These are phyloP conservation scores for Catostomus latipinnis DNA, from an alignment of 2,797 vertebrate species.

Conservation along the genomic window DNA sequence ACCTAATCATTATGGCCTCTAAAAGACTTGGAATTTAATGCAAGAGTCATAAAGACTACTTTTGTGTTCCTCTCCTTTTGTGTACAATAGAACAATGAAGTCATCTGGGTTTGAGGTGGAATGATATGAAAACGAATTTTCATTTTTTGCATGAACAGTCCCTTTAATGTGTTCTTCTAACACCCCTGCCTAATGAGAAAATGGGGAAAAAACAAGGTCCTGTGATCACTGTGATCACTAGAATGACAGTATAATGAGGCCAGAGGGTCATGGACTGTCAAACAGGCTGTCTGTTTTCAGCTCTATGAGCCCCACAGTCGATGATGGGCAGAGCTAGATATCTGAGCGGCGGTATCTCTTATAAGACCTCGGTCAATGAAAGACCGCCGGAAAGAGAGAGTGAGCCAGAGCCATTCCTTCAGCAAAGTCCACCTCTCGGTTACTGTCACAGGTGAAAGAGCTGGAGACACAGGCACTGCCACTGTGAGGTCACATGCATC, in stretches of 20 bases:
- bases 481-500: background rate
- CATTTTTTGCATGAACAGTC: background rate
- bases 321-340: background rate
- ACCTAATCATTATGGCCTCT: too few species aligned
- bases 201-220: background rate
- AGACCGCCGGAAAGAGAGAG: slow-evolving; percentile 52
- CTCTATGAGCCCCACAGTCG: background rate
- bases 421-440: background rate
- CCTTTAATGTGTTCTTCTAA: slow-evolving; percentile 42
- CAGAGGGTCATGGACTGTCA: background rate
- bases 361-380: slow-evolving; percentile 34
- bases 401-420: background rate
- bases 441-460: slow-evolving; percentile 13
- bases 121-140: too few species aligned
- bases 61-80: too few species aligned
- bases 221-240: background rate
- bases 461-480: background rate
- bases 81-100: too few species aligned
- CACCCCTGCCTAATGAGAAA: background rate
- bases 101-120: too few species aligned
- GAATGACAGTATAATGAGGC: background rate
- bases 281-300: background rate
- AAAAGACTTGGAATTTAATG: too few species aligned
- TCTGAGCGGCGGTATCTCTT: background rate
- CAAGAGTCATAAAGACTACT: too few species aligned